Percentiles rank a stretch among this genome's conserved stretches.
phyloP scores from a whole-genome alignment of 2,113 vertebrate genomes.

The Polyodon spathula region DNA sequence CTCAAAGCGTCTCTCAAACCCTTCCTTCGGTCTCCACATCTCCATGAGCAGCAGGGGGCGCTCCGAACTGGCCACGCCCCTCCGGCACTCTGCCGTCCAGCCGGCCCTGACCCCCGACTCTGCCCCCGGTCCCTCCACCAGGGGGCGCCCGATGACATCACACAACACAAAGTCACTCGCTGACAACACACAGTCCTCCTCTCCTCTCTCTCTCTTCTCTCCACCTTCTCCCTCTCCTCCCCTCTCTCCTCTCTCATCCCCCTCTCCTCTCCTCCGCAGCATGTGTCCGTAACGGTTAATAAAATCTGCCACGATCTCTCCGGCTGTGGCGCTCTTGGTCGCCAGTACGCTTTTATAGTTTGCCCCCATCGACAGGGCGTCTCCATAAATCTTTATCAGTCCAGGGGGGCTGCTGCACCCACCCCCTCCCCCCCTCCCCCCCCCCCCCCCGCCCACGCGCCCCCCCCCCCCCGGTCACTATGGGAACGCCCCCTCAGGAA shows the following conservation, averaged over 20 bases:
- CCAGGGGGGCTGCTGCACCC: conserved; percentile 49
- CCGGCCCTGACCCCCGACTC: conserved; percentile 6
- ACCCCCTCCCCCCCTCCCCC: conserved; percentile 41
- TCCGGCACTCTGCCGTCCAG: conserved; percentile 40
- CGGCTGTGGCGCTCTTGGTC: neutral
- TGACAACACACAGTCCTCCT: conserved; percentile 3
- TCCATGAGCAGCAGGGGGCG: conserved; percentile 52
- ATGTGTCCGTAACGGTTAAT: neutral
- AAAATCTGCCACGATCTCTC: neutral
- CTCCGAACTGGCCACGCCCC: conserved; percentile 42
- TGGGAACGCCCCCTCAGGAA: conserved; percentile 31
- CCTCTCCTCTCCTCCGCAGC: neutral
- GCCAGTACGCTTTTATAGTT: conserved; percentile 10
- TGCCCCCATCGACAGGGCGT: neutral
- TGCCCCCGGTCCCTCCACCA: conserved; percentile 18
- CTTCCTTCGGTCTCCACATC: conserved; percentile 52
- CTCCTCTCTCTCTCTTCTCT: neutral
- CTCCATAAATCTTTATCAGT: conserved; percentile 18
- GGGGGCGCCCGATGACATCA: conserved; percentile 28
- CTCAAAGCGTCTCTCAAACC: conserved; percentile 51
- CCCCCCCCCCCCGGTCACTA: neutral
- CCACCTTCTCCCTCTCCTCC: no score
- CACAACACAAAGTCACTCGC: conserved; percentile 24
- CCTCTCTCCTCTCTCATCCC: neutral
- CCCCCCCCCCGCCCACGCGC: conserved; percentile 20